These are phyloP conservation scores for Drosophila seclusa DNA, from an alignment of 2,888 invertebrate species.

Conservation along the genomic window DNA sequence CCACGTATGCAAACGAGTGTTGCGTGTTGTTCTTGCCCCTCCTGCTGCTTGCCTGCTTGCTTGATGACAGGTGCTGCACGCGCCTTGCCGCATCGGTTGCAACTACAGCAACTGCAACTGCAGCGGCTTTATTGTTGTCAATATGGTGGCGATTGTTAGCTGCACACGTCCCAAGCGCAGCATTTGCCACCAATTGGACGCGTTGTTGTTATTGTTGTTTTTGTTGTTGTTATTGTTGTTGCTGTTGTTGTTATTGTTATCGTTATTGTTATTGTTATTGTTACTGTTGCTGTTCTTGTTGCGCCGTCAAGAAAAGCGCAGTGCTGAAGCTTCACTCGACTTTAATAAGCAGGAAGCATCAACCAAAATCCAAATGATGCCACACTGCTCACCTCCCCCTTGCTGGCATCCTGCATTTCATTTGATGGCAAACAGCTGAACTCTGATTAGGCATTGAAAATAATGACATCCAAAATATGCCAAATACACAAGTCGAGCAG, in stretches of 20 bases:
- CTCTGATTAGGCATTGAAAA: neutral
- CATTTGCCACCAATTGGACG: constrained; percentile 19
- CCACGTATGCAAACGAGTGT: constrained; percentile 62
- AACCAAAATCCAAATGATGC: neutral
- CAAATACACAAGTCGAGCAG: neutral
- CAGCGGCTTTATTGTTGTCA: constrained; percentile 68
- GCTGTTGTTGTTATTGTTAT: too few species aligned
- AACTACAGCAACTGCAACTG: constrained; percentile 29
- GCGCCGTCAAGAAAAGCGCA: neutral
- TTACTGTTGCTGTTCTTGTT: neutral
- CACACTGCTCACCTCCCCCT: neutral
- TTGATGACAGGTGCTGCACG: constrained; percentile 52
- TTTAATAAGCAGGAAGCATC: neutral
- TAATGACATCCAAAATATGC: neutral
- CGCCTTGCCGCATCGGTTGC: constrained; percentile 22
- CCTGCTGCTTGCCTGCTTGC: neutral
- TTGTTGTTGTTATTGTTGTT: neutral
- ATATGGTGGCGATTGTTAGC: constrained; percentile 69
- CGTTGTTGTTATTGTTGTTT: neutral
- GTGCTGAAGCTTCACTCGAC: neutral
- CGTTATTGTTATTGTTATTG: too few species aligned
- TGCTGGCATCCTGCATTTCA: neutral
- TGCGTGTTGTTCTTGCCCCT: constrained; percentile 50
- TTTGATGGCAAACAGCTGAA: neutral
- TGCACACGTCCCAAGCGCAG: constrained; percentile 37